Conservation (phyloP, 2,888 invertebrate genomes). For the Plagiodera versicolora region DNA sequence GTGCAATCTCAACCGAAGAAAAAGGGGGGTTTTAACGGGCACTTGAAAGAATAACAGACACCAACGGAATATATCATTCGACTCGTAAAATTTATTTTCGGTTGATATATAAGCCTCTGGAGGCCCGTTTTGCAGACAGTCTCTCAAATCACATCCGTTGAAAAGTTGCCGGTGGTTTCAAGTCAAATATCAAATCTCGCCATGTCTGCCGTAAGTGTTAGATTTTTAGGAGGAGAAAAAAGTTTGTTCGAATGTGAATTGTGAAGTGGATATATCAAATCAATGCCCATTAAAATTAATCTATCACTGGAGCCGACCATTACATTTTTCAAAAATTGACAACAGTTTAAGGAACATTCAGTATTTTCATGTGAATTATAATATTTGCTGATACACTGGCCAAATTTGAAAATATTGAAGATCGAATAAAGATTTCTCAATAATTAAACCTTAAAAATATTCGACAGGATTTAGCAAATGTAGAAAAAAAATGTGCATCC, state of each 20-base stretch:
- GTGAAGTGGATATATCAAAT: slow-evolving; percentile 7
- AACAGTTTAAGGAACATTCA: too few species aligned
- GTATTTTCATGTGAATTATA: too few species aligned
- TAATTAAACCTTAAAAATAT: too few species aligned
- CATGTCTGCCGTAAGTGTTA: slow-evolving; percentile 35
- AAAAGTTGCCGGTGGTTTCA: neutral
- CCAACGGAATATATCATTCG: slow-evolving; percentile 29
- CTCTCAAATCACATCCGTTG: slow-evolving; percentile 8
- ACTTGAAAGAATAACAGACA: slow-evolving; percentile 29
- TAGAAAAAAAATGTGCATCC: too few species aligned
- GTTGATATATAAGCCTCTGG: slow-evolving; percentile 35
- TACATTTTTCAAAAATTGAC: too few species aligned
- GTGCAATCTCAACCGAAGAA: slow-evolving; percentile 22
- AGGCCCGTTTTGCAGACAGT: slow-evolving; percentile 31
- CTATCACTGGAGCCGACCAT: too few species aligned
- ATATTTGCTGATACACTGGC: too few species aligned
- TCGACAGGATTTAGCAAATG: too few species aligned
- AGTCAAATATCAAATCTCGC: slow-evolving; percentile 2
- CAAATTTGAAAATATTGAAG: too few species aligned
- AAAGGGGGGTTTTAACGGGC: slow-evolving; percentile 25
- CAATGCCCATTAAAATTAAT: neutral
- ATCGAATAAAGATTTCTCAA: too few species aligned
- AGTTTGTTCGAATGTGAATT: neutral
- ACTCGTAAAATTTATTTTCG: slow-evolving; percentile 35
- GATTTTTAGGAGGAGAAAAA: neutral